Evolutionary conservation across 1,140 invertebrate genomes (phyloP), one percentile per base, ranked within the genome.

Genomic region (Lepidurus couesii): DNA sequence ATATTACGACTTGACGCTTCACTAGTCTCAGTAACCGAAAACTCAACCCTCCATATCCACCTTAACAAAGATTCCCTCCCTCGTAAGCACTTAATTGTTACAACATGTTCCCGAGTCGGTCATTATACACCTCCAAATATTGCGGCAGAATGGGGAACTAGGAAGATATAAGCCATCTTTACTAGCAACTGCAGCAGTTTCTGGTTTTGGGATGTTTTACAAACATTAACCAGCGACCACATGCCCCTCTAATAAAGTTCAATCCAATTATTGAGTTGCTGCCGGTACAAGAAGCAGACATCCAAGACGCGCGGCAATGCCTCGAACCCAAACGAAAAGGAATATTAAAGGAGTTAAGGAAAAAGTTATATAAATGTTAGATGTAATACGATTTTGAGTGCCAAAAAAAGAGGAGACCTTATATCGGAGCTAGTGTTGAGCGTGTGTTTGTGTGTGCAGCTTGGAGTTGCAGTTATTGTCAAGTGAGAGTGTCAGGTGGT

Each of bases 401-500:
- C 34, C 34, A 3, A 4, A 34, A 34, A 34, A 4, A 34, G 34
- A 24, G 24, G 24, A 24, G 34, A 34, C 34, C 34, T 34, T 34
- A 34, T 34, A 34, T 34, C 34, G 34, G 34, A 34, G 34, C 3
- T 34, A 34, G 3, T 34, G 34, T 34, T 34, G 34, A 34, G 3
- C 1, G 26, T 4, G 34, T 34, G 34, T 34, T 34, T 34, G 34
- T 34, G 34, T 34, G 34, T 34, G 34, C 34, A 34, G 34, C 34
- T 34, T 65, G 53, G 21, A n/a, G 53, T 65, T 65, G 21, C 34
- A 34, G 34, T 34, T 65, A 65, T 65, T 65, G 53, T 65, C 53
- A 65, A 65, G 53, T 65, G 53, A 65, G 53, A 65, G 53, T 65
- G 53, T 65, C 53, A 65, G 53, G 53, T 65, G 53, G 53, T 65